Evolutionary conservation across 2,888 invertebrate genomes (phyloP), one percentile per base, ranked within the genome.

Genomic region (Deladenus siricidicola): DNA sequence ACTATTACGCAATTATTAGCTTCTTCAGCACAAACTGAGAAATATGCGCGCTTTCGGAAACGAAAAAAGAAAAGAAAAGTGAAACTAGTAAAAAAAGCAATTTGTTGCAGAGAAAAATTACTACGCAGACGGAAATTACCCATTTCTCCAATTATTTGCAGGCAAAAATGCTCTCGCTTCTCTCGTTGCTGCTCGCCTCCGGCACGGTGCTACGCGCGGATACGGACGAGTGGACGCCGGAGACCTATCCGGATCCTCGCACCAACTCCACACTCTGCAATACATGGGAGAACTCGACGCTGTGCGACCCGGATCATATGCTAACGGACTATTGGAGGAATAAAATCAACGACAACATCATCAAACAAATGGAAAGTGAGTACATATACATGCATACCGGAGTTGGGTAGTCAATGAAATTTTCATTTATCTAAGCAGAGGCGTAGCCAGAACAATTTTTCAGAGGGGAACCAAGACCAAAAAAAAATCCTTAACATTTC

Each of bases 251-350:
- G 1, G 71, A 77, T 60, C 77, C 76, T 1, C 56, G 74, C 45
- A 58, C 64, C 8, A 77, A 78, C 58, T 56, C 64, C 30, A 66
- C 67, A 17, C 47, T 52, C 6, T 72, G 70, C 62, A 72, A 72
- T 49, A 68, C 66, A 8, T 65, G 71, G 70, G 42, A 44, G 29
- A 68, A 69, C 19, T 74, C 75, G 4, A 75, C 75, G 3, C 64
- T 77, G 1, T 77, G 77, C 56, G 77, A 77, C 64, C 77, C 77
- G 2, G 77, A 77, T 54, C 75, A 78, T 55, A 70, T 77, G n/a
- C 51, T 77, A 26, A 74, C 78, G 4, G 77, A 77, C 54, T 70
- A 73, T 49, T 78, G 78, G 78, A 56, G 77, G 34, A 62, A 63
- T 43, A 70, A 70, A 43, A 75, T 77, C 47, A 63, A 72, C 47